Evolutionary conservation across 2,888 invertebrate species (phyloP), one percentile per base, ranked within the genome.

Genomic region (Euplagia quadripunctaria): DNA sequence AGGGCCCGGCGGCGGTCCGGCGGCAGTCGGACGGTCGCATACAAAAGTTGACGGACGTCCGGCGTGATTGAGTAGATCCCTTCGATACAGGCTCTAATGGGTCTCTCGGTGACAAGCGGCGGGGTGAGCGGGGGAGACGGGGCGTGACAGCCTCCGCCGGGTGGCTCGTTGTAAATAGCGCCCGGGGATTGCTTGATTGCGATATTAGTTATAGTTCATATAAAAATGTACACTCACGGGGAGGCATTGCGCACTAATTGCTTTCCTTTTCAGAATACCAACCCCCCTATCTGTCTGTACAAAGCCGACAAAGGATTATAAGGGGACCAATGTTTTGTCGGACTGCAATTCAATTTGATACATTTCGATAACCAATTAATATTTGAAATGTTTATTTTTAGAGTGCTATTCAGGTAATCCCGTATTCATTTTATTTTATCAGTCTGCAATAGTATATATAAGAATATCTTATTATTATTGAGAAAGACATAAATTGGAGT

Each of bases 21-120:
- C 72, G 69, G 75, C 72, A 73, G 86, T 86, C 84, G 86, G 87
- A 87, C 84, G 83, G 83, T 77, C 82, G 86, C 84, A 87, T 87
- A 91, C 90, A 92, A 91, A 92, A 92, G 90, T 91, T 93, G 94
- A 93, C 91, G 92, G 92, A 94, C 89, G 84, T 93, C 92, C 91
- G 93, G 83, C 88, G 90, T 93, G 94, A 93, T 94, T 93, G 94
- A 94, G 92, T 89, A 89, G 89, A 87, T 83, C 88, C 88, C 84
- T 89, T 91, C 91, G 91, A 92, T 93, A 93, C 91, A 92, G 88
- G 88, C 89, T 91, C 89, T 93, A 93, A 94, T 93, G 92, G 92
- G 82, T 87, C 91, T 87, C 89, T 86, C 86, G 88, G 88, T 87
- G 89, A 87, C 85, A 79, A 76, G 82, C 80, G 83, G 76, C 74